phyloP scores from a whole-genome alignment of 2,797 vertebrate genomes.

The Halcyon smyrnensis region DNA sequence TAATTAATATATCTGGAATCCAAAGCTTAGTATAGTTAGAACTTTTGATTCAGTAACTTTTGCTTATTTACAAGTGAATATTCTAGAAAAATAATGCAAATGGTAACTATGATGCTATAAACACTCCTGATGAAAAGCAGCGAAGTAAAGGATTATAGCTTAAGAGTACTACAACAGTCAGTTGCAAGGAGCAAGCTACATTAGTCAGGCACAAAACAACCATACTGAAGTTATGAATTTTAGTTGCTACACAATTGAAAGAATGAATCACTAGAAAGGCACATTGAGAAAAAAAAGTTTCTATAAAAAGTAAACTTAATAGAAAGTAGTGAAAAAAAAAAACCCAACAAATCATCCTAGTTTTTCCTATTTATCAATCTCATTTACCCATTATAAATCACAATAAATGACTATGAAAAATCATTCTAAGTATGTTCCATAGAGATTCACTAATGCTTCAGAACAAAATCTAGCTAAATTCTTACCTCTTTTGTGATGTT shows the following conservation, averaged over 20 bases:
- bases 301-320: not conserved
- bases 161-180: not conserved
- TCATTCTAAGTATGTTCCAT: not conserved
- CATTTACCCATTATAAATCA: not conserved
- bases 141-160: not conserved
- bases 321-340: not conserved
- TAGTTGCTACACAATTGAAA: not conserved
- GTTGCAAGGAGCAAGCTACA: not conserved
- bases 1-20: not conserved
- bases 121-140: not conserved
- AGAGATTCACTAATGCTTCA: not conserved
- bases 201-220: not conserved
- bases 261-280: not conserved
- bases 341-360: fast-evolving
- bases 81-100: not conserved
- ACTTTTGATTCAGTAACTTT: not conserved
- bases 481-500: not conserved
- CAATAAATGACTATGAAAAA: not conserved
- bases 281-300: not conserved
- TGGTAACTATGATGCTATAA: not conserved
- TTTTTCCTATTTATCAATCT: not conserved
- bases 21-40: not conserved
- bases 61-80: not conserved
- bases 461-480: not conserved
- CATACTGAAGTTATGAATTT: not conserved